Evolutionary conservation across 2,888 invertebrate genomes (phyloP), one percentile per base, ranked within the genome.

Genomic region (Leucozona laternaria): DNA sequence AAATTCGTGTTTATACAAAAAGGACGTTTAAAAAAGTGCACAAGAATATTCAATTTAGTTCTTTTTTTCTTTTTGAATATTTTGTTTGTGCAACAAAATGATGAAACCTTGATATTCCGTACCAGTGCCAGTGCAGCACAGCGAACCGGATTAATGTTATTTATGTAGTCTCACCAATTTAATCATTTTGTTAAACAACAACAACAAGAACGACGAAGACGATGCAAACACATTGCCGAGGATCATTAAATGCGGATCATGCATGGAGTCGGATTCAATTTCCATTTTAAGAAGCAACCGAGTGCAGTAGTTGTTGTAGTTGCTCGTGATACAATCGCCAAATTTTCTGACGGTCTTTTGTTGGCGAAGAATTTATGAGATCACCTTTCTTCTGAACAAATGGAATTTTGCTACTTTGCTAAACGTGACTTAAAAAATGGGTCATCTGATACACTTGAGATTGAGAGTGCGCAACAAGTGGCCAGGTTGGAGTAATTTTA

Each of bases 141-240:
- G 8, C 22, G 2, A 57, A 70, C 6, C 28, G 45, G 77, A 48
- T 64, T 64, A 55, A 71, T 71, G 77, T 31, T 81, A 77, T 81
- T 81, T 81, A 81, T 75, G 40, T 40, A 73, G 79, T 79, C 79
- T 73, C 55, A 68, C 60, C 66, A 66, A 66, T 62, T 50, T 71
- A 58, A 71, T 64, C 68, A 58, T 68, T 73, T 66, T 58, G 58
- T 58, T 58, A 7, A 13, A 37, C 22, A 37, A 40, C 37, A 60
- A 60, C 34, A 28, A 37, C 13, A 48, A 34, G 15, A 8, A 31
- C 17, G 13, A 17, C 17, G 13, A 48, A 6, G 31, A 31, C n/a
- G 15, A 15, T 28, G 62, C 15, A 34, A 10, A 57, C 53, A 68
- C 60, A 50, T 17, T 45, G 55, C 17, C 8, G 68, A 72, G 68